Conservation (phyloP, 2,888 invertebrate species). For the Drosophila basisetae region DNA sequence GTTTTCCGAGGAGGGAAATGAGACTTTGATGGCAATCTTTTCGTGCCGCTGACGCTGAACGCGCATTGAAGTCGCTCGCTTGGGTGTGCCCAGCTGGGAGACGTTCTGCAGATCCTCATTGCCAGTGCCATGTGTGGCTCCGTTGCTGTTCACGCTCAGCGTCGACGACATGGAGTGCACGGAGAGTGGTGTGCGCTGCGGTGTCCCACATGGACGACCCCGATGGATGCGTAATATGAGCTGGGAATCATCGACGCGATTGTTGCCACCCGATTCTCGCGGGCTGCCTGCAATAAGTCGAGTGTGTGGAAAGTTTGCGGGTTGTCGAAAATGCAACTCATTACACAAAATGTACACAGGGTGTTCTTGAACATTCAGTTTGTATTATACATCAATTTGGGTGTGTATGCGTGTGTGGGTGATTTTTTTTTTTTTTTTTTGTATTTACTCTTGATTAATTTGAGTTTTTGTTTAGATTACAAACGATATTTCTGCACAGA, state of each 20-base stretch:
- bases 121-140: constrained; percentile 41
- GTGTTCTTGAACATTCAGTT: constrained; percentile 25
- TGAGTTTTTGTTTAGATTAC: background rate
- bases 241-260: constrained; percentile 93
- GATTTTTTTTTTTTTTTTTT: background rate
- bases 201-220: constrained; percentile 88
- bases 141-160: constrained; percentile 87
- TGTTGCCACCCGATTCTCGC: constrained; percentile 87
- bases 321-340: constrained; percentile 55
- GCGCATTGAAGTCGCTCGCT: constrained; percentile 86
- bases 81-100: constrained; percentile 85
- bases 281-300: constrained; percentile 87
- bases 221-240: constrained; percentile 95
- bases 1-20: constrained; percentile 92
- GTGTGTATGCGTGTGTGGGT: background rate
- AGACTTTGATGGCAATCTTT: constrained; percentile 93
- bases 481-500: background rate
- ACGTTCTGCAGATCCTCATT: constrained; percentile 63
- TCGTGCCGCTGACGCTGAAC: constrained; percentile 88
- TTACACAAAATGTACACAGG: constrained; percentile 40
- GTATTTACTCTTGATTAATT: background rate
- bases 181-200: constrained; percentile 86
- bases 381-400: constrained; percentile 5
- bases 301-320: constrained; percentile 46
- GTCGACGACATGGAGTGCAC: constrained; percentile 88